Evolutionary conservation across 2,888 invertebrate species (phyloP), one percentile per base, ranked within the genome.

Genomic region (Esperia sulphurella): DNA sequence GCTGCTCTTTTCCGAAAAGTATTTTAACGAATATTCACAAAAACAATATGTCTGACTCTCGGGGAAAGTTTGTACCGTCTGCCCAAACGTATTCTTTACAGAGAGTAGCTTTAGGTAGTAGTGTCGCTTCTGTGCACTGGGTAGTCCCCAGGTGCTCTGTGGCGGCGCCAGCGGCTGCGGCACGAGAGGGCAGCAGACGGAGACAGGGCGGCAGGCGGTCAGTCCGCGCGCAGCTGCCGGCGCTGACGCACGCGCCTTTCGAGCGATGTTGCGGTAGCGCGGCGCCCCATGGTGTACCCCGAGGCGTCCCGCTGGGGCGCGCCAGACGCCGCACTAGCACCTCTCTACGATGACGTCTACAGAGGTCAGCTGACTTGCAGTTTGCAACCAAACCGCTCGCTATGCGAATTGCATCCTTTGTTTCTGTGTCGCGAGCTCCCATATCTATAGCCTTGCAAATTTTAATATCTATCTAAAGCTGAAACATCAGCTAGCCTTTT

Each of bases 311-410:
- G 90, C 75, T 90, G 90, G 89, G 89, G 86, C 91, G 92, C 86
- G 88, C 91, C 91, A 86, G 91, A 91, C 77, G 84, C 90, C 68
- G 90, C 92, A 64, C 91, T 92, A 87, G 90, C 92, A 68, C 92
- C 92, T 77, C 91, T 92, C 79, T 92, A 92, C 89, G 92, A 92
- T 76, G 92, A 92, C 86, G 91, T 91, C 73, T 92, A 92, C 81
- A 81, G 92, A 88, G 92, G 92, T 92, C 88, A 91, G 90, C 83
- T 79, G 77, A 75, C 71, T 21, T 21, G 21, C 21, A 71, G 69
- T 2, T 75, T 65, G 65, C 69, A 68, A 68, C 59, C 53, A 50
- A 64, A 65, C 65, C 61, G 56, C 60, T 57, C 62, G 56, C 60
- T 57, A 53, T 54, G 63, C 66, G 61, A 68, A 67, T 38, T 14